Base-by-base conservation (phyloP, 2,797 vertebrate genomes). In the Muscicapa striata region DNA sequence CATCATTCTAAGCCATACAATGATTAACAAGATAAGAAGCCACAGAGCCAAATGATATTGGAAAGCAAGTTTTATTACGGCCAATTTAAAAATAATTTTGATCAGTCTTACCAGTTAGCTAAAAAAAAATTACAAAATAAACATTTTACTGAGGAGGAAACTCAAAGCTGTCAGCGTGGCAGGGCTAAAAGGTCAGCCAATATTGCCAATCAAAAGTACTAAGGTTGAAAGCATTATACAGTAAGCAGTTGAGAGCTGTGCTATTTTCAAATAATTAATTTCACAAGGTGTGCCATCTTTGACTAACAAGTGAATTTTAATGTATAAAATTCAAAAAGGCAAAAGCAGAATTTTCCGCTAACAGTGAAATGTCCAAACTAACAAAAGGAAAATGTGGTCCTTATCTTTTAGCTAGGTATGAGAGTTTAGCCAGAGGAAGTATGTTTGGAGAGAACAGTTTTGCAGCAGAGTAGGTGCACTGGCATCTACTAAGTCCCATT, bases 41-140 rank as follows among this genome's bases (percentile, higher is more conserved):
- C 84, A 92, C 68, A 85, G 68, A 95, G 79, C 61, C 90, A 93
- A 92, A 58, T 24, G 12, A 63, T 55, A 92, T 54, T 86, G 77
- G 75, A 90, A 94, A 94, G 58, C 16, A 74, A 89, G 38, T 70
- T 96, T 94, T 93, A 94, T 95, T 95, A 79, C 78, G 58, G 80
- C 21, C 87, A 61, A 51, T 32, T 74, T 14, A 61, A 70, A 90
- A 84, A 57, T 48, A 36, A 40, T 46, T 87, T 54, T 76, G 40
- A 91, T 68, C 36, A 45, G 30, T 18, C 8, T 48, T 46, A 84
- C 9, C 73, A 72, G 52, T 63, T 58, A 87, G 61, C n/a, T 66
- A 40, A 2, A 41, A 73, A 48, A 51, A 17, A 49, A 10, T 15
- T 15, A 15, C 8, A 29, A 83, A 24, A 85, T 36, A 57, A 30